Base-by-base conservation (phyloP, 92 coral and sea anemone genomes). In the Paramuricea clavata region DNA sequence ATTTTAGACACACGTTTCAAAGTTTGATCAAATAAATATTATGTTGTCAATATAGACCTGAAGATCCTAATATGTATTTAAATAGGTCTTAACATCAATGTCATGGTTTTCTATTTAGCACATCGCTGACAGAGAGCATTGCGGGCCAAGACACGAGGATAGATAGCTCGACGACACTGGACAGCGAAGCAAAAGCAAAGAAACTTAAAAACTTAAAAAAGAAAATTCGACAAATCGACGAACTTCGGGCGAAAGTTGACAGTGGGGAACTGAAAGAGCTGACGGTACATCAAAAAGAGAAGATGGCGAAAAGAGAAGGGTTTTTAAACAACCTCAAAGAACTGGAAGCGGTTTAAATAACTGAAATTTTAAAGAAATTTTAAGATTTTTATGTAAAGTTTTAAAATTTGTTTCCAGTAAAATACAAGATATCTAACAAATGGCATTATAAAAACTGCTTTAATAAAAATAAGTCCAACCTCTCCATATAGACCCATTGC, bases 211-310 rank as follows among this genome's bases (percentile, higher is more conserved):
- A 96, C 73, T 87, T 96, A 6, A 92, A 90, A 82, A 96, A 96
- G 92, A 96, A 96, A 80, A 76, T 96, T 27, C 92, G 97, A n/a
- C 98, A 96, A 69, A 96, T 96, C 23, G 94, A 96, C 49, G 99
- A 96, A 64, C 90, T 96, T 67, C 99, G 94, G 56, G 90, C 83
- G 34, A 96, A 94, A 82, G 89, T 96, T 34, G 93, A 93, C 83
- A 94, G 93, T 35, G 99, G 99, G 16, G 99, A 88, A 60, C 54
- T 96, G 26, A 76, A 70, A 26, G 93, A 94, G 27, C 92, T 93
- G 32, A 97, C 95, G 72, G 82, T 87, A 12, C 92, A 92, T 54
- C 99, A 96, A 56, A 84, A 82, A 35, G 99, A 94, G 83, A 96
- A 96, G 69, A 75, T 95, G 22, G 71, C 95, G 2, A 91, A 90